Evolutionary conservation across 2,113 vertebrate genomes (phyloP), one percentile per base, ranked within the genome.

Genomic region (Nerophis ophidion): DNA sequence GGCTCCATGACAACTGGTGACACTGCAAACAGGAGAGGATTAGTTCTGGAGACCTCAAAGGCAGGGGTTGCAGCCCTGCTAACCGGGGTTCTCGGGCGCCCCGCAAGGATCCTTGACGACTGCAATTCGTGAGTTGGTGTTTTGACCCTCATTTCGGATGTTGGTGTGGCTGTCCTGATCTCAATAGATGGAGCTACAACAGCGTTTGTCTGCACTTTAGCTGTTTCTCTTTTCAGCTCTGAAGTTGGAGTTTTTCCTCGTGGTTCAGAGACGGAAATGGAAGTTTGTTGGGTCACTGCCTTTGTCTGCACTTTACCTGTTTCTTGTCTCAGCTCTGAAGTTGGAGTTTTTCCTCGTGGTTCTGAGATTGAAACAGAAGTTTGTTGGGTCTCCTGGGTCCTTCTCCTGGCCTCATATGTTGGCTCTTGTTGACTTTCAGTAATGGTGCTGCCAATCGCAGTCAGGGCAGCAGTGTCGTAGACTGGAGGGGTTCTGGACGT

Each of bases 1-100:
- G 71, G 61, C 65, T 89, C 84, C 15, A 81, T 77, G 58, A 81
- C 81, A 4, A 86, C 74, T n/a, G 86, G 80, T 9, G 86, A 83
- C 13, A 89, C 87, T 4, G 86, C 83, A 82, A 89, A 90, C 75
- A 89, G 70, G 12, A 88, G 85, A 66, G 88, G 88, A 68, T 90
- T 89, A 33, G 88, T 58, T 79, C 70, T 87, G 64, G 90, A 90
- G 64, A 90, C 71, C 80, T 90, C 88, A 80, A 87, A 84, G 13
- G 84, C 69, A 8, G 86, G 82, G 6, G 83, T 86, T 58, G 67
- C 53, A 40, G 81, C 66, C 15, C 84, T 79, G 46, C 55, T 60
- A 9, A 80, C 81, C 1, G 90, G 88, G 34, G 89, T 89, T 63
- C 68, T 89, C 8, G 86, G 70, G 6, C 86, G 76, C 36, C 81